phyloP scores from a whole-genome alignment of 1,140 invertebrate species.

The Panagrolaimus sp. region DNA sequence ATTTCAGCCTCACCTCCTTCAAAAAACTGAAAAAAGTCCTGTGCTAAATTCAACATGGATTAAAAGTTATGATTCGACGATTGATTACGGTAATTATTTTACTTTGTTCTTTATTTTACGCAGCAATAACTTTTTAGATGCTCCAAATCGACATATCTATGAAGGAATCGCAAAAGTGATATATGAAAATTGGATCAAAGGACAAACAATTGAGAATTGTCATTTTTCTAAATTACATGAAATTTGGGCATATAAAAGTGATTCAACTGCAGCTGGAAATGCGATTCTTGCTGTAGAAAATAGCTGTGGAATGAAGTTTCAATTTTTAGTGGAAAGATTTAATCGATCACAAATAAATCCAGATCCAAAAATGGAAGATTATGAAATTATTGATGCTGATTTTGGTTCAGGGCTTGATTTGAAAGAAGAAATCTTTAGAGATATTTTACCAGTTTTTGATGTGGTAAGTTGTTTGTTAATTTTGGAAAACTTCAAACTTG shows the following conservation, averaged over 20 bases:
- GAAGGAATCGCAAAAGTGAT: background rate
- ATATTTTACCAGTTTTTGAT: constrained; percentile 25
- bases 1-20: constrained; percentile 12
- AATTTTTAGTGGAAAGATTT: background rate
- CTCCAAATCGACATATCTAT: constrained; percentile 8
- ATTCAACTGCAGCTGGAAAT: constrained; percentile 6
- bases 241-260: constrained; percentile 34
- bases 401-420: constrained; percentile 42
- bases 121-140: background rate
- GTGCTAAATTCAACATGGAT: constrained; percentile 45
- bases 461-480: constrained; percentile 29
- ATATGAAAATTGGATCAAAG: constrained; percentile 2
- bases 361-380: background rate
- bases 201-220: constrained; percentile 17
- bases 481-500: no score
- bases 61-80: constrained; percentile 38
- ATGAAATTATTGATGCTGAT: constrained; percentile 9
- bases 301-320: constrained; percentile 14
- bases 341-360: background rate
- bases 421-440: constrained; percentile 50
- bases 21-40: background rate
- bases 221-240: constrained; percentile 15
- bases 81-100: constrained; percentile 30
- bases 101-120: background rate
- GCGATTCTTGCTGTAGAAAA: background rate